Percentiles rank a stretch among this genome's conserved stretches.
Evolutionary conservation across 2,888 invertebrate genomes (phyloP).

Genomic region (Lypha dubia): DNA sequence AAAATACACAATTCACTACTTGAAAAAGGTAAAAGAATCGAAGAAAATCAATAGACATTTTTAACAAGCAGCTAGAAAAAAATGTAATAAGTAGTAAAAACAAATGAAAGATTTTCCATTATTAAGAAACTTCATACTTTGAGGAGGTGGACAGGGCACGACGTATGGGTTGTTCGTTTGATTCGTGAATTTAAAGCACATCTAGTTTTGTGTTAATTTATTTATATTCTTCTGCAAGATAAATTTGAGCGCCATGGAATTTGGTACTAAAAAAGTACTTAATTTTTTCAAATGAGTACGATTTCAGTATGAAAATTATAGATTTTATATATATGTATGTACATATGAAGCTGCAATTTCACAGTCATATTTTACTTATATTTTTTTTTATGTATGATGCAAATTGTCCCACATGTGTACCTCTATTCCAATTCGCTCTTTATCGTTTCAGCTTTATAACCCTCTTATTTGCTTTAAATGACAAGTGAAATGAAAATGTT

Average conservation of each 20-base stretch:
- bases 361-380: no score
- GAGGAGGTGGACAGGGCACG: background rate
- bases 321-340: no score
- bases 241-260: no score
- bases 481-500: constrained; percentile 60
- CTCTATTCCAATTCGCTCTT: background rate
- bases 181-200: background rate
- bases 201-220: no score
- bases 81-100: constrained; percentile 39
- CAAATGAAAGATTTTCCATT: constrained; percentile 61
- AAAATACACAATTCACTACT: constrained; percentile 40
- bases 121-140: background rate
- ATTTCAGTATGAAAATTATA: no score
- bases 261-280: no score
- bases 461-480: constrained; percentile 56
- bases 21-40: constrained; percentile 46
- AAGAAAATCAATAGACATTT: constrained; percentile 56
- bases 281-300: no score
- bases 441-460: background rate
- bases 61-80: constrained; percentile 37
- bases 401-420: background rate
- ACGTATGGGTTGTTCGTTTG: background rate
- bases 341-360: no score
- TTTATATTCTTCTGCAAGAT: no score
- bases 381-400: no score